Percentiles rank a stretch among this genome's conserved stretches.
These are phyloP conservation scores for Dipodomys stephensi DNA, from an alignment of 2,113 vertebrate species.

Conservation along the genomic window DNA sequence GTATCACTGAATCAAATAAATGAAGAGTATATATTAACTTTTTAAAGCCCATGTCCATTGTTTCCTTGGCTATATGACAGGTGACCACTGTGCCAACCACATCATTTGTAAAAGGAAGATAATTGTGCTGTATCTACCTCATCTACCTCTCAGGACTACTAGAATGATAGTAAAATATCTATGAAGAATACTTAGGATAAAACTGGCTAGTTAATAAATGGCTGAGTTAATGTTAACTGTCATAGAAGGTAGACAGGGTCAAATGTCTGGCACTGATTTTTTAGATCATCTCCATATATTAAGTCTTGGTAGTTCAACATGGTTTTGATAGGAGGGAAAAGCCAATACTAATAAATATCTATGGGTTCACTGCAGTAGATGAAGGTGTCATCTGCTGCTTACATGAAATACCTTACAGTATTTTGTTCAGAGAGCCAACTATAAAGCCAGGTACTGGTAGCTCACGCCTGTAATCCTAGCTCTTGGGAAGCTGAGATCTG, in stretches of 20 bases:
- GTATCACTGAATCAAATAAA: neutral
- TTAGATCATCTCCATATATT: neutral
- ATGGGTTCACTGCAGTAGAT: conserved; percentile 25
- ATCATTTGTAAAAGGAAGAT: neutral
- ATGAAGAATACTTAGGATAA: neutral
- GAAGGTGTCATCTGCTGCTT: neutral
- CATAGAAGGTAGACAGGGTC: neutral
- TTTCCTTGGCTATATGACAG: neutral
- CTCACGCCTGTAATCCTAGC: too few species aligned
- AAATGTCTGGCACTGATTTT: conserved; percentile 13
- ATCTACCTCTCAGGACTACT: neutral
- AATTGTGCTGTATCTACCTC: neutral
- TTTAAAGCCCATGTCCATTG: neutral
- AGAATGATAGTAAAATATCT: neutral
- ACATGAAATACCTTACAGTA: neutral
- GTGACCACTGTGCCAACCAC: neutral
- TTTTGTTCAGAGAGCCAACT: conserved; percentile 7
- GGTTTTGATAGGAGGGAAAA: too few species aligned
- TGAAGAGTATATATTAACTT: neutral
- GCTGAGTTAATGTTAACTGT: neutral
- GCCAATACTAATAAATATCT: neutral
- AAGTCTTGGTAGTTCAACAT: neutral
- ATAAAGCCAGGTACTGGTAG: too few species aligned
- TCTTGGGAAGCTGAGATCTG: too few species aligned
- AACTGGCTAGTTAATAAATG: neutral